These are phyloP conservation scores for Branchinecta lynchi DNA, from an alignment of 1,140 invertebrate genomes.

Conservation along the genomic window DNA sequence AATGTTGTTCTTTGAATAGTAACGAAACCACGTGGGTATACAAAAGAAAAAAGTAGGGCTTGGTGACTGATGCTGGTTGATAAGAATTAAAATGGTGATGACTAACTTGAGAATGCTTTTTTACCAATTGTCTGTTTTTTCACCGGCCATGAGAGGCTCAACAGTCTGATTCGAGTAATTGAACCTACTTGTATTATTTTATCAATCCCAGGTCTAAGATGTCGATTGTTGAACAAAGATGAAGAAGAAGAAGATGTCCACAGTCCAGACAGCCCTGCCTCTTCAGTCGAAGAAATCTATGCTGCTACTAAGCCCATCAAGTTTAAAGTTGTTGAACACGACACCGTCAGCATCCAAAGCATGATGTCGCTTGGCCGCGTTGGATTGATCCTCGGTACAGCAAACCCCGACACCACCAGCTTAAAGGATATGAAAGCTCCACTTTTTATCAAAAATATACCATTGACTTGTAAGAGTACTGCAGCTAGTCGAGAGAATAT, in stretches of 20 bases:
- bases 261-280: slow-evolving; percentile 55
- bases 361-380: slow-evolving; percentile 65
- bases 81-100: too few relatives aligned
- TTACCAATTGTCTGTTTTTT: too few relatives aligned
- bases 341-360: slow-evolving; percentile 67
- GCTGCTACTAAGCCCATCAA: slow-evolving; percentile 43
- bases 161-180: too few relatives aligned
- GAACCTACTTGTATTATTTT: not conserved
- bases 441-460: slow-evolving; percentile 12
- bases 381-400: slow-evolving; percentile 48
- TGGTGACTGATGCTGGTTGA: too few relatives aligned
- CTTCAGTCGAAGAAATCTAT: slow-evolving; percentile 46
- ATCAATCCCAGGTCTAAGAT: not conserved
- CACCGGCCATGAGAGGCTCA: too few relatives aligned
- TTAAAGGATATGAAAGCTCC: slow-evolving; percentile 17
- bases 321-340: slow-evolving; percentile 66
- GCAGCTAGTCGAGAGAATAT: slow-evolving; percentile 13
- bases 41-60: too few relatives aligned
- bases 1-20: too few relatives aligned
- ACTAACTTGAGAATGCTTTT: too few relatives aligned
- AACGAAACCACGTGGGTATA: too few relatives aligned
- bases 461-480: slow-evolving; percentile 12
- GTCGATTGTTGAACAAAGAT: not conserved
- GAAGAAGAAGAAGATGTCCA: slow-evolving; percentile 1
- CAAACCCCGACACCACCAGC: slow-evolving; percentile 18